Evolutionary conservation across 1,140 invertebrate species (phyloP).

Genomic region (Diploscapter pachys): DNA sequence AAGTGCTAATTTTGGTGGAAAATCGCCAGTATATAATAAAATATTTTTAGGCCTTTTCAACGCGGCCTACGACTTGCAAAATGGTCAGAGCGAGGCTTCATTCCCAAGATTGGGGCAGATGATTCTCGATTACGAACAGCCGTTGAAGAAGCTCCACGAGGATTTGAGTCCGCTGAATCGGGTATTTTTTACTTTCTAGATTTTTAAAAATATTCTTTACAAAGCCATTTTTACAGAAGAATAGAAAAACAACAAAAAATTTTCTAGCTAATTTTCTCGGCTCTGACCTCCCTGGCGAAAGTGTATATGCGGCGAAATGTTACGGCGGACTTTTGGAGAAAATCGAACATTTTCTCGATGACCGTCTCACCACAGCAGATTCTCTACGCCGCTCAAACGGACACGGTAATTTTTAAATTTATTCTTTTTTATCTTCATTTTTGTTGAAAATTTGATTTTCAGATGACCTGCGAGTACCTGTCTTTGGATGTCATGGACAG

Average conservation of each 20-base stretch:
- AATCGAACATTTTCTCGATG: slow-evolving; percentile 85
- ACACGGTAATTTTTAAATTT: slow-evolving; percentile 66
- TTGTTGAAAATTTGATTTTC: slow-evolving; percentile 18
- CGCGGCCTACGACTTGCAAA: slow-evolving; percentile 90
- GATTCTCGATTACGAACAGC: slow-evolving; percentile 95
- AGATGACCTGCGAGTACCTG: slow-evolving; percentile 91
- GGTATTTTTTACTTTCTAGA: slow-evolving; percentile 44
- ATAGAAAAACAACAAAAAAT: slow-evolving; percentile 16
- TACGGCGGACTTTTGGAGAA: slow-evolving; percentile 84
- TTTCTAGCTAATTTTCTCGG: slow-evolving; percentile 70
- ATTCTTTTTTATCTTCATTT: slow-evolving; percentile 21
- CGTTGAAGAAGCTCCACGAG: slow-evolving; percentile 89
- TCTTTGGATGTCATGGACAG: slow-evolving; percentile 89
- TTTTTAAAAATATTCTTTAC: slow-evolving; percentile 19
- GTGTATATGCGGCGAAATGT: slow-evolving; percentile 85
- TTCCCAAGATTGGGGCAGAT: slow-evolving; percentile 91
- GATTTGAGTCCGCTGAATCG: slow-evolving; percentile 93
- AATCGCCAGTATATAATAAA: too few relatives aligned
- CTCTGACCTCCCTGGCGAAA: slow-evolving; percentile 78
- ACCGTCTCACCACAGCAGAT: slow-evolving; percentile 84
- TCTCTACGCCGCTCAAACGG: slow-evolving; percentile 86
- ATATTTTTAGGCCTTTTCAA: slow-evolving; percentile 72
- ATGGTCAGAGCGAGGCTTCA: slow-evolving; percentile 78
- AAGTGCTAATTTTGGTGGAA: too few relatives aligned
- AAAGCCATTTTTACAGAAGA: slow-evolving; percentile 4